Percentiles rank a stretch among this genome's conserved stretches.
Conservation (phyloP, 2,888 invertebrate species). For the Xestia xanthographa region DNA sequence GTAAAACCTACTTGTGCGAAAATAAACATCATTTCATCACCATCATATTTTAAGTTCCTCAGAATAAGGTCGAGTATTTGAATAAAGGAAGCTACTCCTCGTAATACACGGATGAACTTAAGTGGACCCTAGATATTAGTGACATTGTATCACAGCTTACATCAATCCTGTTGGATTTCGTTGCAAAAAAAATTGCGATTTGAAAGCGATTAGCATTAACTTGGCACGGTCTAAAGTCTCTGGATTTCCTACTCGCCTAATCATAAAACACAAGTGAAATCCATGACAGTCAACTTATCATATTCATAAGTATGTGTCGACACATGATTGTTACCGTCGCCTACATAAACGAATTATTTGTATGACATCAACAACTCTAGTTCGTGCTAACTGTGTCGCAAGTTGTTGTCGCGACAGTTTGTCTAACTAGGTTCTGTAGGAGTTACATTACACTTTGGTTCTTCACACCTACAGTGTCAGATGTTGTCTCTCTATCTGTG, state of each 20-base stretch:
- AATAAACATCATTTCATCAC: too few species aligned
- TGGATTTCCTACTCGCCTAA: neutral
- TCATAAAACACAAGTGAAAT: slow-evolving; percentile 22
- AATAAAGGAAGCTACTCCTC: too few species aligned
- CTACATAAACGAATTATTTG: slow-evolving; percentile 41
- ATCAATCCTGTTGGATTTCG: neutral
- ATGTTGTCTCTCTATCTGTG: neutral
- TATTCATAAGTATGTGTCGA: slow-evolving; percentile 38
- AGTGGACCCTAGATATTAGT: too few species aligned
- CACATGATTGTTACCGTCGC: slow-evolving; percentile 44
- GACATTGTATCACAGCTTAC: too few species aligned
- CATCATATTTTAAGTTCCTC: too few species aligned
- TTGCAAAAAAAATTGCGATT: neutral
- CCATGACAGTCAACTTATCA: slow-evolving; percentile 25
- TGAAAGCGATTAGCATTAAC: neutral
- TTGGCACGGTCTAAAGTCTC: neutral
- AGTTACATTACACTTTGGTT: slow-evolving; percentile 26
- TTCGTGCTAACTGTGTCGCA: slow-evolving; percentile 15
- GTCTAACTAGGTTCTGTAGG: slow-evolving; percentile 41
- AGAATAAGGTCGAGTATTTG: too few species aligned
- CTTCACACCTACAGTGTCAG: neutral
- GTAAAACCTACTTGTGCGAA: too few species aligned
- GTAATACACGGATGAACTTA: too few species aligned
- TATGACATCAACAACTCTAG: slow-evolving; percentile 30
- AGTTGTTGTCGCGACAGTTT: slow-evolving; percentile 31